Percentiles rank a stretch among this genome's conserved stretches.
phyloP scores from a whole-genome alignment of 2,113 vertebrate genomes.

The Catharus minimus region DNA sequence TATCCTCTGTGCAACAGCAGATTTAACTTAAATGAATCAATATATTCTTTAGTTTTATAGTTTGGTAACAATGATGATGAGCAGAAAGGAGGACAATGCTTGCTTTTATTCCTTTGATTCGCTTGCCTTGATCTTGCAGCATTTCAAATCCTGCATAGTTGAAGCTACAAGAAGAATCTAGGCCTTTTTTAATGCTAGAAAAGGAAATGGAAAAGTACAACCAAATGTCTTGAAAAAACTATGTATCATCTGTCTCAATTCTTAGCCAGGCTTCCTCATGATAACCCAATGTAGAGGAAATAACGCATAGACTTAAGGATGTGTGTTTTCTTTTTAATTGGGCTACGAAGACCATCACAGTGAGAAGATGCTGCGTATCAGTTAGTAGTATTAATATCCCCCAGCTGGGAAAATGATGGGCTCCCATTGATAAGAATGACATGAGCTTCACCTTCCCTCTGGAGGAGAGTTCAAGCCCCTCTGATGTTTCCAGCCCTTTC shows the following conservation, averaged over 20 bases:
- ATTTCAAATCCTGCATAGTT: not conserved
- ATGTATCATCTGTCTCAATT: not conserved
- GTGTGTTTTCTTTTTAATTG: not conserved
- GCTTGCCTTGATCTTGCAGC: not conserved
- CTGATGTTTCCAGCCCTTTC: conserved; percentile 11
- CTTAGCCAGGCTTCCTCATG: not conserved
- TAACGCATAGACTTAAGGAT: not conserved
- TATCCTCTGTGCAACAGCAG: not conserved
- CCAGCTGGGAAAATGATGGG: not conserved
- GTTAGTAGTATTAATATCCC: not conserved
- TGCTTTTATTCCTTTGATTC: conserved; percentile 19
- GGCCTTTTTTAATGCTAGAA: not conserved
- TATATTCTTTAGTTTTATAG: not conserved
- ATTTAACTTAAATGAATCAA: not conserved
- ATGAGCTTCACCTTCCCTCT: not conserved
- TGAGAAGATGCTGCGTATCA: rapidly evolving
- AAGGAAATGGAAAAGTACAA: not conserved
- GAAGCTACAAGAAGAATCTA: not conserved
- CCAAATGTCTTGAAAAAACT: not conserved
- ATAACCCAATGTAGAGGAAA: not conserved
- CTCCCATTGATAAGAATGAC: not conserved
- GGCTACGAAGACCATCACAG: not conserved
- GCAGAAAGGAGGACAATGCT: not conserved
- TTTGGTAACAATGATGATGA: not conserved
- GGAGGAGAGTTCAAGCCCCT: not conserved